Evolutionary conservation across 1,140 invertebrate genomes (phyloP), one percentile per base, ranked within the genome.

Genomic region (Lordiphosa mommai): DNA sequence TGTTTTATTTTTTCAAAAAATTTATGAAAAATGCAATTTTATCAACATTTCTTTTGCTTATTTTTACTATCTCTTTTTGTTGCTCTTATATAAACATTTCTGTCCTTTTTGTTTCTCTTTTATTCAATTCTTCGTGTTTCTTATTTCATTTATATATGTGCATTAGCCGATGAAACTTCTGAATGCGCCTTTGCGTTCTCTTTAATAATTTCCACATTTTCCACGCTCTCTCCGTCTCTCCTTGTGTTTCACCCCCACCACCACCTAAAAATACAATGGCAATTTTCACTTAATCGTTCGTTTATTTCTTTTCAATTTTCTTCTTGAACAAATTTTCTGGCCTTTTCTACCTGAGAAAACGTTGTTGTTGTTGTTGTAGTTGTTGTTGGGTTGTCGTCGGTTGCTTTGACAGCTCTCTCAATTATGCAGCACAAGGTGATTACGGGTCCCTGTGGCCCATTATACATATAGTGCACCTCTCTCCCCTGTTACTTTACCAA

Each of bases 361-460:
- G 6, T 27, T 17, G 16, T 57, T 60, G 57, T 60, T 32, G 43
- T 23, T 37, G 32, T 34, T 13, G 7, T n/a, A 7, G 44, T 13
- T 30, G 13, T 12, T 8, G 16, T 36, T 12, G 3, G 36, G 37
- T 50, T 44, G 52, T 44, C 55, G 38, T 33, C 40, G 13, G 5
- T 47, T 68, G 65, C 65, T 68, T 68, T 68, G 65, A 68, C 64
- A 68, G 55, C 55, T 68, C 55, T 68, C 47, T 68, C 63, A 66
- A 66, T 67, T 58, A 67, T 67, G 63, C 33, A 23, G 52, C 23
- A 27, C 23, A 67, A 41, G 64, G 53, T 67, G 64, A 67, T 67
- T 67, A 44, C 46, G 8, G 13, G 32, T 46, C 41, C 23, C 27
- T 33, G 2, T 29, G 23, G 49, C 16, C 29, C 46, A 57, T 58